Base-by-base conservation (phyloP, 2,888 invertebrate species). In the Tridacna crocea region DNA sequence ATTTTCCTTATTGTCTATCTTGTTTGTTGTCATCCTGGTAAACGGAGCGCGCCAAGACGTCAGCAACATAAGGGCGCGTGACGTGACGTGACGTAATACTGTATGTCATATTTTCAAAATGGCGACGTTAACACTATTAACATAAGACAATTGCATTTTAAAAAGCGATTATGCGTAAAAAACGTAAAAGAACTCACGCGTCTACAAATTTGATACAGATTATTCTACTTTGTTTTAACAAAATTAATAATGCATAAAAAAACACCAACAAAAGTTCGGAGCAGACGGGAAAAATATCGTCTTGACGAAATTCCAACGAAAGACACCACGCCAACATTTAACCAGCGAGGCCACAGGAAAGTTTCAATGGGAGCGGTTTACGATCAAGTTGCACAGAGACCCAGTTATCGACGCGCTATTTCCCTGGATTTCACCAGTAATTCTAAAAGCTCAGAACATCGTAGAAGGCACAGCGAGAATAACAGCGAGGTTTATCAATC, bases 261-360 rank as follows among this genome's bases (percentile, higher is more conserved):
- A 63, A 87, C 88, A 15, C 88, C 88, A n/a, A 75, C 77, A 8
- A 88, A 88, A 82, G 76, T 87, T 17, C 75, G 87, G 26, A 75
- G 79, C 72, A 75, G 83, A 55, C 76, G 88, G 17, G 87, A 87
- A 68, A 72, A 66, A 27, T 74, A 84, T 27, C 58, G 70, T 13
- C 19, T 70, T 17, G 83, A 86, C 27, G 87, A 88, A 61, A 83
- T 83, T 61, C 88, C 88, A 10, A 85, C 83, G 26, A 85, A 75
- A 82, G 88, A 89, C 70, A 72, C 55, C 17, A 47, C 77, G 26
- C 46, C 58, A 61, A 47, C 73, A 15, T 12, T 47, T 12, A 51
- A 51, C 19, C 51, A 13, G 0, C 51, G 70, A 47, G n/a, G 26
- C 51, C 4, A 26, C 8, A 66, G 66, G 6, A 46, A 66, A 66